Evolutionary conservation across 2,888 invertebrate species (phyloP), one percentile per base, ranked within the genome.

Genomic region (Tenthredo amoena): DNA sequence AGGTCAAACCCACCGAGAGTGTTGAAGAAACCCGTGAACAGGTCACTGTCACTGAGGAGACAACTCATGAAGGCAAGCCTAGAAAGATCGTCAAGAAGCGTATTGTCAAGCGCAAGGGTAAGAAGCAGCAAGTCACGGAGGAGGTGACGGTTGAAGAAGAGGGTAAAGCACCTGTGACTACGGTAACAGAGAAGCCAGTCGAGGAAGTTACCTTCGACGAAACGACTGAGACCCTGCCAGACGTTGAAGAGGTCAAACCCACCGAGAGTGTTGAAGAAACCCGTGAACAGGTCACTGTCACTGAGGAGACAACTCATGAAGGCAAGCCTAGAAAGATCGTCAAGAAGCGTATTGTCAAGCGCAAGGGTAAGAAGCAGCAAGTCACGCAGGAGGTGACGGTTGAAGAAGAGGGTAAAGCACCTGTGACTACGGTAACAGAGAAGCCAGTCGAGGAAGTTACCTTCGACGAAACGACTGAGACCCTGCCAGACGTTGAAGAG

Each of bases 141-240:
- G 94, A 95, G 76, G 90, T 93, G 82, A 94, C 94, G 31, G 91
- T 94, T 58, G 92, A 94, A 88, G 91, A 94, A 88, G 94, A 94
- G 85, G 93, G 93, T 10, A 90, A 92, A 81, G 90, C 93, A 85
- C 95, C 95, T 0, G 89, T 93, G 77, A 93, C 89, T 68, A 91
- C 92, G 40, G 90, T 92, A 43, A 88, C 88, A 0, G 90, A 91
- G 6, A 86, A 90, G 87, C 91, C 91, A 87, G 86, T 88, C 76
- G 87, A 87, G 34, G 84, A 84, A 72, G 34, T 84, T 1, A 15
- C 15, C 9, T n/a, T 72, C 4, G 84, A 84, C 1, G 83, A 84
- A 47, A 84, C 43, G 1, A 84, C 71, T 0, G 72, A 72, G 6
- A 2, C 18, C 0, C 72, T 72, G 5, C 72, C 72, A 5, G 4